A percentile compares a stretch with the other conserved stretches of the same genome.
These are phyloP conservation scores for Drosophila pallidifrons DNA, from an alignment of 1,140 invertebrate genomes.

Conservation along the genomic window DNA sequence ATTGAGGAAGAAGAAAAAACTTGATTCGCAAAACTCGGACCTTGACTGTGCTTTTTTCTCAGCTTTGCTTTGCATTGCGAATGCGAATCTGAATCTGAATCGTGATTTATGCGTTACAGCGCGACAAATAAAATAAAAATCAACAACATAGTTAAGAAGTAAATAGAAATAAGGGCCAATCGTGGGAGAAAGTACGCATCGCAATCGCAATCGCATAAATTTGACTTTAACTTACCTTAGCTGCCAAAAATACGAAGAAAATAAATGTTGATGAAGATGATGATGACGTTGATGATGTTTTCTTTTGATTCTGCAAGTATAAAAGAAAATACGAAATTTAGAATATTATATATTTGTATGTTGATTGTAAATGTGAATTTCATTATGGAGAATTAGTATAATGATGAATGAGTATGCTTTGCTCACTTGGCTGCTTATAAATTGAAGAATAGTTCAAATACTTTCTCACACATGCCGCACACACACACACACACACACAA, in stretches of 20 bases:
- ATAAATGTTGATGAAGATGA: not conserved
- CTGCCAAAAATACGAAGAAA: too few species aligned
- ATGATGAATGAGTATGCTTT: not conserved
- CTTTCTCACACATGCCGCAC: not conserved
- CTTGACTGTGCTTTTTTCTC: not conserved
- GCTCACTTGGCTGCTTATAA: not conserved
- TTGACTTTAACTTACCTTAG: too few species aligned
- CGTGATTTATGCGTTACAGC: not conserved
- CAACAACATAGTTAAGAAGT: constrained; percentile 15
- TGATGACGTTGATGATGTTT: not conserved
- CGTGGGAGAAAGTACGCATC: not conserved
- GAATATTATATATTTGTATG: not conserved
- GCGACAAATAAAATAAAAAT: not conserved
- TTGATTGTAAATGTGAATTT: not conserved
- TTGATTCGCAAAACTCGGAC: too few species aligned
- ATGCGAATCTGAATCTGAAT: not conserved
- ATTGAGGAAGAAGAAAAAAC: too few species aligned
- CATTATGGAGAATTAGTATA: too few species aligned
- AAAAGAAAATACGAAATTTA: not conserved
- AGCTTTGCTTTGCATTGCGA: not conserved
- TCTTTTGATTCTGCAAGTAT: not conserved
- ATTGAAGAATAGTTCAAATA: not conserved
- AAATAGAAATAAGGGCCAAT: not conserved
- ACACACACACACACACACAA: not conserved
- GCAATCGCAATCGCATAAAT: not conserved